A percentile compares a stretch with the other conserved stretches of the same genome.
phyloP scores from a whole-genome alignment of 2,888 invertebrate species.

The Cataglyphis albicans region DNA sequence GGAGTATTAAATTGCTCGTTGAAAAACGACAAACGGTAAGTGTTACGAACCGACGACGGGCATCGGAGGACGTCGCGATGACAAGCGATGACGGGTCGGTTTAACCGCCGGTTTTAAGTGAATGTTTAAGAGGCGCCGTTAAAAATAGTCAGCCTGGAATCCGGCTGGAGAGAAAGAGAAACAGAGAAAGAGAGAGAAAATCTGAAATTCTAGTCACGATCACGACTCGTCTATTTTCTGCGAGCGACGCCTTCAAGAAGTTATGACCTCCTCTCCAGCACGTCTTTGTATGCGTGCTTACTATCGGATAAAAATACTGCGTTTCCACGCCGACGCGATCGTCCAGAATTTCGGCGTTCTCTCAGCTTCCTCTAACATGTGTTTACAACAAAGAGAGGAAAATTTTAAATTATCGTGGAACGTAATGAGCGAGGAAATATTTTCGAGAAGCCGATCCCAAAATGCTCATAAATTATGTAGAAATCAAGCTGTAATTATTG shows the following conservation, averaged over 20 bases:
- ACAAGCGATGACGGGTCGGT: constrained; percentile 48
- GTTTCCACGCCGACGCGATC: constrained; percentile 31
- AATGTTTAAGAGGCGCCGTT: constrained; percentile 61
- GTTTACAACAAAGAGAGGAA: constrained; percentile 4
- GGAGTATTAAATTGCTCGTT: constrained; percentile 17
- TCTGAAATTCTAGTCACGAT: constrained; percentile 42
- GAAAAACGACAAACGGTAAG: background rate
- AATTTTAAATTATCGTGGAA: background rate
- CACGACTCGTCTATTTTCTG: constrained; percentile 50
- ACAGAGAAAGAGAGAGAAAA: constrained; percentile 18
- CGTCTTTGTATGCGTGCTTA: constrained; percentile 5
- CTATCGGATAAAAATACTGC: constrained; percentile 49
- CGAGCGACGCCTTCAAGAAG: constrained; percentile 37
- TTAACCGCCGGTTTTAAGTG: constrained; percentile 39
- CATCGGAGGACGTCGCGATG: constrained; percentile 31
- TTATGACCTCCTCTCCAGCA: constrained; percentile 48
- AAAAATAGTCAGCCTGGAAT: constrained; percentile 70
- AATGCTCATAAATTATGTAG: background rate
- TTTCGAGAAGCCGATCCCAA: background rate
- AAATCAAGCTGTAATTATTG: background rate
- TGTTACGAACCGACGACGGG: constrained; percentile 31
- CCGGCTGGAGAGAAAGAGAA: constrained; percentile 50
- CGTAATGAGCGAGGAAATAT: background rate
- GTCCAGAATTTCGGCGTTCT: constrained; percentile 8
- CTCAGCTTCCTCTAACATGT: background rate